Evolutionary conservation across 2,888 invertebrate genomes (phyloP).

Genomic region (Clanis bilineata): DNA sequence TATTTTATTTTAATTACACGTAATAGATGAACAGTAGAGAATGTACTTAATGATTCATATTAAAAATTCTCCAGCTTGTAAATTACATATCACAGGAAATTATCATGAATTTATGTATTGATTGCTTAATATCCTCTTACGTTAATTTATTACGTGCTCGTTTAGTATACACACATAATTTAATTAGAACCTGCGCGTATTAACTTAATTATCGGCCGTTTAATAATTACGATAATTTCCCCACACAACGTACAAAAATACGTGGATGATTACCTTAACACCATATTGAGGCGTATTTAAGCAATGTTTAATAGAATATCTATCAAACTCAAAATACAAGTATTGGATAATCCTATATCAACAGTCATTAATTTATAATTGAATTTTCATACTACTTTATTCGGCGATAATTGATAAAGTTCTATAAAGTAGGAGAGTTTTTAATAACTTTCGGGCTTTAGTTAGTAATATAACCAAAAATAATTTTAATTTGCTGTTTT

Average conservation of each 20-base stretch:
- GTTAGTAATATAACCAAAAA: no score
- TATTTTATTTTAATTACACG: background rate
- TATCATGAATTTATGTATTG: background rate
- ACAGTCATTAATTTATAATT: no score
- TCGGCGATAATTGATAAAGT: no score
- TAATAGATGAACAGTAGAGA: no score
- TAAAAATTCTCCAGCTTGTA: background rate
- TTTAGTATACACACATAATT: background rate
- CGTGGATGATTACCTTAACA: background rate
- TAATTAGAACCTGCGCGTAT: conserved; percentile 2
- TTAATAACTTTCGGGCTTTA: no score
- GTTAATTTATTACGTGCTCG: background rate
- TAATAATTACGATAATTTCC: background rate
- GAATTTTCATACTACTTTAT: no score
- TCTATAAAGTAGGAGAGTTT: no score
- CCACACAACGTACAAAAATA: background rate
- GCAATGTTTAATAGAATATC: no score
- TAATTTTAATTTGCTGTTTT: no score
- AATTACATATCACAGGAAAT: background rate
- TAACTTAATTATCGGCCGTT: conserved; percentile 2
- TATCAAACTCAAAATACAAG: no score
- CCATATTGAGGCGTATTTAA: background rate
- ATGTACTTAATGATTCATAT: no score
- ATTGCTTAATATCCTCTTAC: background rate
- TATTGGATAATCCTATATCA: no score